These are phyloP conservation scores for Drosophila recens DNA, from an alignment of 2,888 invertebrate species.

Conservation along the genomic window DNA sequence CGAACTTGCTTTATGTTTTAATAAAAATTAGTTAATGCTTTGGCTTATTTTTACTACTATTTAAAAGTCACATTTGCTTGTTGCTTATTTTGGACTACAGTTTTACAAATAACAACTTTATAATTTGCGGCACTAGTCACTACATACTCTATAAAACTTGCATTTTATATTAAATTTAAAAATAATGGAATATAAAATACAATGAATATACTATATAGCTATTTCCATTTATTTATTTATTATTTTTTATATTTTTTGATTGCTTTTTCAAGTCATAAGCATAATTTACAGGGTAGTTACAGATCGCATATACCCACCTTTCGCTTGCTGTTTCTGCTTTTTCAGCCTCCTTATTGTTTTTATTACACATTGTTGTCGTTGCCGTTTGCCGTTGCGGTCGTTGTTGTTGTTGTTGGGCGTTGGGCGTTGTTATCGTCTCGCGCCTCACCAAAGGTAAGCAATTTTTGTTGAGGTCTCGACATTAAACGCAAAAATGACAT, in stretches of 20 bases:
- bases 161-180: too few relatives aligned
- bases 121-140: too few relatives aligned
- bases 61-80: too few relatives aligned
- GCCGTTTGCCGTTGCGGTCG: slow-evolving; percentile 28
- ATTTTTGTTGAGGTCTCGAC: slow-evolving; percentile 72
- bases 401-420: slow-evolving; percentile 27
- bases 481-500: slow-evolving; percentile 72
- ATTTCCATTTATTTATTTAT: too few relatives aligned
- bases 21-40: too few relatives aligned
- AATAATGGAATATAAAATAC: too few relatives aligned
- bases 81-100: background rate
- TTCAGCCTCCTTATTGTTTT: slow-evolving; percentile 61
- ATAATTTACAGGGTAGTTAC: slow-evolving; percentile 18
- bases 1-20: too few relatives aligned
- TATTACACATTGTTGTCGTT: slow-evolving; percentile 55
- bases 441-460: slow-evolving; percentile 69
- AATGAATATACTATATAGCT: too few relatives aligned
- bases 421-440: slow-evolving; percentile 42
- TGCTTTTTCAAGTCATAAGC: background rate
- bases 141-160: too few relatives aligned
- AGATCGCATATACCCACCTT: background rate
- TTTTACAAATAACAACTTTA: too few relatives aligned
- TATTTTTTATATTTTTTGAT: too few relatives aligned
- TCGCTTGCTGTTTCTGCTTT: slow-evolving; percentile 5
- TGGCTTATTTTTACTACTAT: too few relatives aligned